Evolutionary conservation across 2,113 vertebrate species (phyloP).

Genomic region (Aplodontia rufa): DNA sequence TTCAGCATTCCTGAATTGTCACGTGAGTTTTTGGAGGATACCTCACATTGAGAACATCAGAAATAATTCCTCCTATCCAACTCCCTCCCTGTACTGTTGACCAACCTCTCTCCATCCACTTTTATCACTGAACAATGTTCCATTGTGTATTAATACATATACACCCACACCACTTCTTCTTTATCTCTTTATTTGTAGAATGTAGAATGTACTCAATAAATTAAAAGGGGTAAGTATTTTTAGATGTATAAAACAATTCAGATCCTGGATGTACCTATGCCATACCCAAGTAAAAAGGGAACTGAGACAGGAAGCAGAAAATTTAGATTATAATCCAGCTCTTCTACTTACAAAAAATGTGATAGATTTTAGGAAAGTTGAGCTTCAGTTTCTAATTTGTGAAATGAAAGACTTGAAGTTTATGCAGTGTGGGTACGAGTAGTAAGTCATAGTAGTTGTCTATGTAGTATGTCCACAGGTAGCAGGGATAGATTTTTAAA

Average conservation of each 20-base stretch:
- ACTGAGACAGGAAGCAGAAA: neutral
- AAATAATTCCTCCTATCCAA: neutral
- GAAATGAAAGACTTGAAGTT: neutral
- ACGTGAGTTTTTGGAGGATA: no score
- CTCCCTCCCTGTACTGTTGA: neutral
- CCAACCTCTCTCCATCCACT: neutral
- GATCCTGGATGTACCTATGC: neutral
- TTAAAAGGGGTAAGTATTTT: neutral
- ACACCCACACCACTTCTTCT: neutral
- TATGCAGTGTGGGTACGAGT: neutral
- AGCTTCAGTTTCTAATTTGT: neutral
- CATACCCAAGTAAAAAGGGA: neutral
- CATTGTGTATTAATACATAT: neutral
- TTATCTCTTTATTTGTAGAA: neutral
- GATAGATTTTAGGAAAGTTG: neutral
- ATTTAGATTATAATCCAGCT: neutral
- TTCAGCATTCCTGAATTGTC: no score
- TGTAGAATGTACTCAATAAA: neutral
- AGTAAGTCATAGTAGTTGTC: neutral
- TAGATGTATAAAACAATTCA: neutral
- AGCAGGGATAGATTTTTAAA: neutral
- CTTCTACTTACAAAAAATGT: neutral
- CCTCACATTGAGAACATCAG: neutral
- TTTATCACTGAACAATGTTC: neutral
- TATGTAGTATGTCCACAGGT: neutral